Evolutionary conservation across 2,797 vertebrate genomes (phyloP).

Genomic region (Catharus ustulatus): DNA sequence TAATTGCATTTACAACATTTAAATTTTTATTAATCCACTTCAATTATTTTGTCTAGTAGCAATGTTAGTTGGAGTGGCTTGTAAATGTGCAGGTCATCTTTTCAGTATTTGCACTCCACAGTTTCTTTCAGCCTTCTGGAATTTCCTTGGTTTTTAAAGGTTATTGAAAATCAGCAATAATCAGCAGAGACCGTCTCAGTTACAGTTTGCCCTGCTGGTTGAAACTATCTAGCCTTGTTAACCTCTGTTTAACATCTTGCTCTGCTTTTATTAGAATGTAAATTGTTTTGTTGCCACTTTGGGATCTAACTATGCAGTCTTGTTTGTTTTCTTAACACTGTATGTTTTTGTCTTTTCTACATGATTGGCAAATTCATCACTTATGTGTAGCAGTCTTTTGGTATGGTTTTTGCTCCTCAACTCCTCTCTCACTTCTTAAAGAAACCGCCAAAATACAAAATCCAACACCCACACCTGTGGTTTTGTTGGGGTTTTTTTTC

Average conservation of each 20-base stretch:
- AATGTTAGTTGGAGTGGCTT: not conserved
- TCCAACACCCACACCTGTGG: not conserved
- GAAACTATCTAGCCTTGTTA: constrained; percentile 10
- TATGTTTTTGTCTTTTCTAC: not conserved
- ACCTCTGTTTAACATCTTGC: not conserved
- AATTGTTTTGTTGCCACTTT: not conserved
- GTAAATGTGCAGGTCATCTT: not conserved
- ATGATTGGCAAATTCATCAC: not conserved
- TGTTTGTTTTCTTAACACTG: not conserved
- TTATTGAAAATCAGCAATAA: not conserved
- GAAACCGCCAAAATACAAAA: not conserved
- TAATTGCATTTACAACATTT: not conserved
- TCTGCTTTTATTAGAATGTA: constrained; percentile 21
- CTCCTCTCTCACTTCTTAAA: not conserved
- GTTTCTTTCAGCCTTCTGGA: not conserved
- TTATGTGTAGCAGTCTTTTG: not conserved
- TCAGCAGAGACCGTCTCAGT: not conserved
- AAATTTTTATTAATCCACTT: not conserved
- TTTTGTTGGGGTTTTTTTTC: not conserved
- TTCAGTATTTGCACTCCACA: not conserved
- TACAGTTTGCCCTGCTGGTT: not conserved
- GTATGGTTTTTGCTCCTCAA: not conserved
- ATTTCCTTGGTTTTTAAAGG: not conserved
- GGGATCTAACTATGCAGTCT: not conserved
- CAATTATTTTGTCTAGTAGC: not conserved